These are phyloP conservation scores for Cheiracanthium punctorium DNA, from an alignment of 2,888 invertebrate genomes.

Conservation along the genomic window DNA sequence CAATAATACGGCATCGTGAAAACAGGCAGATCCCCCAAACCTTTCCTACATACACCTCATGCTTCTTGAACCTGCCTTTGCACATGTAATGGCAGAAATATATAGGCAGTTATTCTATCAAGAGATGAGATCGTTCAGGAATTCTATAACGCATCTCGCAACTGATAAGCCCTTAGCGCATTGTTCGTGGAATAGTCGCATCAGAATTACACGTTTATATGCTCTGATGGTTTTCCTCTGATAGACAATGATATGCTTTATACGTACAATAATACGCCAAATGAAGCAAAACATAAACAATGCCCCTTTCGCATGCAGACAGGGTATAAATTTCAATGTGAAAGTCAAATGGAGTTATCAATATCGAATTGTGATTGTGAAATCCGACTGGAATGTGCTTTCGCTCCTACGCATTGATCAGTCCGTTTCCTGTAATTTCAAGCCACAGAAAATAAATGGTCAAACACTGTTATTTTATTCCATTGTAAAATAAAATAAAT, in stretches of 20 bases:
- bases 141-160: conserved; percentile 1
- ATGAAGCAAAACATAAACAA: conserved; percentile 9
- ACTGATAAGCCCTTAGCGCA: neutral
- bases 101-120: neutral
- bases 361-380: neutral
- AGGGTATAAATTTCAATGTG: neutral
- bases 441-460: too few species aligned
- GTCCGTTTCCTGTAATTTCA: neutral
- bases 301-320: neutral
- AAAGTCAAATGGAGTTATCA: neutral
- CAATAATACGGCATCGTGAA: too few species aligned
- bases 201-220: neutral
- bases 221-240: neutral
- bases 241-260: neutral
- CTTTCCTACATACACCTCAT: neutral
- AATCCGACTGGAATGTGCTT: neutral
- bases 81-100: neutral
- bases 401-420: neutral
- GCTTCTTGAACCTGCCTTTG: neutral
- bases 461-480: too few species aligned
- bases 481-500: too few species aligned
- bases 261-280: neutral
- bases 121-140: neutral
- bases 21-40: too few species aligned
- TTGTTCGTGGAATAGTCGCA: neutral